These are phyloP conservation scores for Nephrotoma appendiculata DNA, from an alignment of 2,888 invertebrate species.

Conservation along the genomic window DNA sequence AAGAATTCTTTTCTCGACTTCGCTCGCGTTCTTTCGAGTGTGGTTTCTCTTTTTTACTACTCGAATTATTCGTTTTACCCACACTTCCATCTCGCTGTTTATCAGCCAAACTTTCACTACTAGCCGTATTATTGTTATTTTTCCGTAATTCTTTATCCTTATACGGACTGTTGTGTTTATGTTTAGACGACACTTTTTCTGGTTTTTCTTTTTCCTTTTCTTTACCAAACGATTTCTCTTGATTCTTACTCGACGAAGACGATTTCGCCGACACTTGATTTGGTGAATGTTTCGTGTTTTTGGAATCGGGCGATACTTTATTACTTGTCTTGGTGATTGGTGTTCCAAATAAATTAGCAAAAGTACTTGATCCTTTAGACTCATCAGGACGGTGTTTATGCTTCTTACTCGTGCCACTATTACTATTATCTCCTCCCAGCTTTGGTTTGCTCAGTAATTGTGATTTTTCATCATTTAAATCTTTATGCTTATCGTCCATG, in stretches of 20 bases:
- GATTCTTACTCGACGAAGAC: slow-evolving; percentile 4
- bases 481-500: slow-evolving; percentile 41
- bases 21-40: slow-evolving; percentile 39
- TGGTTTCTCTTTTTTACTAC: slow-evolving; percentile 35
- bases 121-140: slow-evolving; percentile 12
- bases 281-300: slow-evolving; percentile 38
- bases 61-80: slow-evolving; percentile 18
- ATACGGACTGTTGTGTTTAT: slow-evolving; percentile 39
- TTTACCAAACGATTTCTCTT: slow-evolving; percentile 16
- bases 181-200: slow-evolving; percentile 15
- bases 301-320: slow-evolving; percentile 45
- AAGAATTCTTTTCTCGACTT: slow-evolving; percentile 20
- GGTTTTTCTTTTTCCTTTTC: slow-evolving; percentile 18
- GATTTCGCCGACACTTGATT: slow-evolving; percentile 20
- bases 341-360: slow-evolving; percentile 68
- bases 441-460: slow-evolving; percentile 60
- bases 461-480: slow-evolving; percentile 38
- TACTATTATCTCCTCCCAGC: slow-evolving; percentile 25
- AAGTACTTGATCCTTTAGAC: slow-evolving; percentile 44
- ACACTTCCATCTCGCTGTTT: slow-evolving; percentile 34
- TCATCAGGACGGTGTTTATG: slow-evolving; percentile 43
- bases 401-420: slow-evolving; percentile 33
- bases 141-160: slow-evolving; percentile 32
- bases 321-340: slow-evolving; percentile 57
- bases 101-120: slow-evolving; percentile 30